These are phyloP conservation scores for Lepidurus arcticus DNA, from an alignment of 1,140 invertebrate species.

Conservation along the genomic window DNA sequence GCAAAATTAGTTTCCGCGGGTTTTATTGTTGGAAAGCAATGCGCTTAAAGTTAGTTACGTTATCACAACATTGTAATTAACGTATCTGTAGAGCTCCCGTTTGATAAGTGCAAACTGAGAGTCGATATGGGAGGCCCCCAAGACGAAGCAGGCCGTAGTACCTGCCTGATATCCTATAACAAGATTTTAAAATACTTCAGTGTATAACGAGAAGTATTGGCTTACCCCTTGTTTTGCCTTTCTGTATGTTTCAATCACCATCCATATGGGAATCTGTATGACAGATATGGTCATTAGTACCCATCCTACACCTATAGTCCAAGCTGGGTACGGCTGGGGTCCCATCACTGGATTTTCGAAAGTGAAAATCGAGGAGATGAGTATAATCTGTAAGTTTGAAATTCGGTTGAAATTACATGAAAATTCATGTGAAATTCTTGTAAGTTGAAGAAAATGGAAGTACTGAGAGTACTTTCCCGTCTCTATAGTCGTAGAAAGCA, in stretches of 20 bases:
- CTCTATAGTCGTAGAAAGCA: too few species aligned
- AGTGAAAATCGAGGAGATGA: conserved; percentile 42
- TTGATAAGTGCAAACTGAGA: too few species aligned
- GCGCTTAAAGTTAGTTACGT: too few species aligned
- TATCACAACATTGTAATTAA: too few species aligned
- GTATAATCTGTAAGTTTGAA: conserved; percentile 40
- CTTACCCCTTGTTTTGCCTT: conserved; percentile 42
- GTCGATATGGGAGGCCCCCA: conserved; percentile 21
- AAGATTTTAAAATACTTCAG: neutral
- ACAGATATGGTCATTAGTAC: conserved; percentile 47
- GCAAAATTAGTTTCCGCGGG: too few species aligned
- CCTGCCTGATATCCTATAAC: neutral
- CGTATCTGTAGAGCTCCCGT: too few species aligned
- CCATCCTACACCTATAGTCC: conserved; percentile 51
- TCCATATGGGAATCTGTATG: conserved; percentile 46
- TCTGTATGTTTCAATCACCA: conserved; percentile 39
- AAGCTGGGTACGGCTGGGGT: conserved; percentile 46
- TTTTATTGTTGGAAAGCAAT: too few species aligned
- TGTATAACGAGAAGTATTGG: neutral
- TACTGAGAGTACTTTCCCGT: too few species aligned
- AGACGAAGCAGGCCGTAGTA: neutral
- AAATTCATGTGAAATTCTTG: too few species aligned
- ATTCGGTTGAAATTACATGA: too few species aligned
- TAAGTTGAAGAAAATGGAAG: too few species aligned
- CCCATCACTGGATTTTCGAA: conserved; percentile 42